A percentile compares a stretch with the other conserved stretches of the same genome.
Evolutionary conservation across 1,140 invertebrate genomes (phyloP).

Genomic region (Anthonomus grandis): DNA sequence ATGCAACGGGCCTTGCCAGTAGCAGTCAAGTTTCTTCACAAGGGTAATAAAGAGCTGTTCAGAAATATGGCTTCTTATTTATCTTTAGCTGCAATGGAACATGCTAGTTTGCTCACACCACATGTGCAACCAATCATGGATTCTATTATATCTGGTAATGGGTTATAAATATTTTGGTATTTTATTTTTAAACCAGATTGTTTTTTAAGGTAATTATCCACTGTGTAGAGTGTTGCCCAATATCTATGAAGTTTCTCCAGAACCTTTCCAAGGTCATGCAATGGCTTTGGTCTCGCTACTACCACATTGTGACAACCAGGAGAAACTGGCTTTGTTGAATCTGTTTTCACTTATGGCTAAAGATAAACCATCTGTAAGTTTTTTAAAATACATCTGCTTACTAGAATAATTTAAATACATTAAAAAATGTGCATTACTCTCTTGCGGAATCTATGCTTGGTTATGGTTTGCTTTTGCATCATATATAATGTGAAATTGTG

Average conservation of each 20-base stretch:
- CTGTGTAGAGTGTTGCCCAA: slow-evolving; percentile 81
- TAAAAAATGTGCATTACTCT: background rate
- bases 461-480: no score
- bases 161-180: background rate
- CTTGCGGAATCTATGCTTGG: background rate
- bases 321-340: slow-evolving; percentile 78
- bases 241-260: slow-evolving; percentile 81
- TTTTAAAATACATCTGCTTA: background rate
- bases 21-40: slow-evolving; percentile 86
- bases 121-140: slow-evolving; percentile 88
- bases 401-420: background rate
- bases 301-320: slow-evolving; percentile 75
- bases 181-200: background rate
- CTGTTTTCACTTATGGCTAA: slow-evolving; percentile 78
- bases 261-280: slow-evolving; percentile 79
- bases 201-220: slow-evolving; percentile 72
- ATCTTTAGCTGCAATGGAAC: slow-evolving; percentile 88
- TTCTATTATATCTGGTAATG: slow-evolving; percentile 76
- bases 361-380: slow-evolving; percentile 67
- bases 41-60: slow-evolving; percentile 84
- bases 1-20: slow-evolving; percentile 87
- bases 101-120: slow-evolving; percentile 76
- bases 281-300: slow-evolving; percentile 77
- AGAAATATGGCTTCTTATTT: slow-evolving; percentile 88
- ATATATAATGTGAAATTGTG: no score